Evolutionary conservation across 2,888 invertebrate species (phyloP), one percentile per base, ranked within the genome.

Genomic region (Clanis bilineata): DNA sequence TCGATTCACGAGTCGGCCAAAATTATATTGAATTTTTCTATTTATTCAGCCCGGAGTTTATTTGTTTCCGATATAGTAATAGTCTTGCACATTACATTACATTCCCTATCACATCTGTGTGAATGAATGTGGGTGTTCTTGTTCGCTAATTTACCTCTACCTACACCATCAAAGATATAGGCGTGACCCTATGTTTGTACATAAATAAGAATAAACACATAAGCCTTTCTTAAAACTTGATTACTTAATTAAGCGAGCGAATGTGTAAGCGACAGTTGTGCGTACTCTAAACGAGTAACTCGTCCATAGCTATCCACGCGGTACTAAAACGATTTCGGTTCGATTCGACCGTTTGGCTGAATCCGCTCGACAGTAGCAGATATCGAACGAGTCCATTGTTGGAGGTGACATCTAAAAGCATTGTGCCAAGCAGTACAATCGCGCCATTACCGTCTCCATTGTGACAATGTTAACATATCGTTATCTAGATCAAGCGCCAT

Each of bases 381-480:
- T 86, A 88, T 86, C 83, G 87, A 85, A 76, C 83, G 81, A 80
- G 77, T 80, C 82, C 82, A 89, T 90, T 90, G 89, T 90, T 81
- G 78, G 70, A 85, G 82, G 87, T 89, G 88, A 86, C 88, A 88
- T 83, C 87, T 88, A 82, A 87, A 90, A 88, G 89, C 90, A 90
- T 90, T 90, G 90, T 91, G 85, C 83, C 82, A 82, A 80, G 80
- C 80, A 83, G 85, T 83, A 90, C 89, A 90, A 89, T 90, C 89
- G 88, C 83, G 77, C 90, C 89, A 91, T 91, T 91, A 91, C 90
- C 82, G 85, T 72, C 80, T 82, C 88, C 85, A 88, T 90, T 91
- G 90, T 91, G 88, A 90, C 90, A 85, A 88, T 89, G 90, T 90
- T 90, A 90, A 91, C 90, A 90, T 90, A 90, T 90, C 90, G 86